These are phyloP conservation scores for Lophura nycthemera DNA, from an alignment of 2,113 vertebrate species.

Conservation along the genomic window DNA sequence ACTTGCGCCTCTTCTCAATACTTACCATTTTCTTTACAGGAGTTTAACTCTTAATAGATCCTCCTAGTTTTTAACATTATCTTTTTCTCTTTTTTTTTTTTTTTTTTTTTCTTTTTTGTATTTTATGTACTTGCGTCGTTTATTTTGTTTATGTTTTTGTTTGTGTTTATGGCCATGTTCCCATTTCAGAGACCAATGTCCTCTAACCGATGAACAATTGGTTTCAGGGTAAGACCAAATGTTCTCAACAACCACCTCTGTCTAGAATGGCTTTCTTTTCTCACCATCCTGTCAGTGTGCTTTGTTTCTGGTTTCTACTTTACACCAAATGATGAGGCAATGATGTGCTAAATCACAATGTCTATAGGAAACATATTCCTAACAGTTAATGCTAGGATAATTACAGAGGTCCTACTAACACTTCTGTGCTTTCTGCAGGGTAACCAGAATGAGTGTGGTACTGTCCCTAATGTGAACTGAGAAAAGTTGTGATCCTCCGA, in stretches of 20 bases:
- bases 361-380: neutral
- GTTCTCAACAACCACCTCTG: conserved; percentile 82
- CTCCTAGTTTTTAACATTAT: conserved; percentile 58
- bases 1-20: conserved; percentile 25
- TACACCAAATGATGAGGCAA: conserved; percentile 65
- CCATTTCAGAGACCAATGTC: conserved; percentile 94
- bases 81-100: neutral
- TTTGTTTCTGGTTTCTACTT: conserved; percentile 70
- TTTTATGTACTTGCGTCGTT: conserved; percentile 72
- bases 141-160: conserved; percentile 71
- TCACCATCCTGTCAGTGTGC: conserved; percentile 73
- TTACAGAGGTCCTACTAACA: conserved; percentile 52
- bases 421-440: conserved; percentile 31
- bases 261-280: conserved; percentile 81
- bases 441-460: neutral
- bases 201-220: conserved; percentile 94
- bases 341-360: conserved; percentile 42
- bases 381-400: conserved; percentile 21
- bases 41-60: conserved; percentile 4
- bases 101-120: conserved; percentile 26
- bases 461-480: neutral
- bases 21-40: neutral
- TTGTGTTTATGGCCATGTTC: conserved; percentile 86
- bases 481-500: neutral
- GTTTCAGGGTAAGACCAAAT: conserved; percentile 93